Evolutionary conservation across 2,888 invertebrate species (phyloP), one percentile per base, ranked within the genome.

Genomic region (Apoderus coryli): DNA sequence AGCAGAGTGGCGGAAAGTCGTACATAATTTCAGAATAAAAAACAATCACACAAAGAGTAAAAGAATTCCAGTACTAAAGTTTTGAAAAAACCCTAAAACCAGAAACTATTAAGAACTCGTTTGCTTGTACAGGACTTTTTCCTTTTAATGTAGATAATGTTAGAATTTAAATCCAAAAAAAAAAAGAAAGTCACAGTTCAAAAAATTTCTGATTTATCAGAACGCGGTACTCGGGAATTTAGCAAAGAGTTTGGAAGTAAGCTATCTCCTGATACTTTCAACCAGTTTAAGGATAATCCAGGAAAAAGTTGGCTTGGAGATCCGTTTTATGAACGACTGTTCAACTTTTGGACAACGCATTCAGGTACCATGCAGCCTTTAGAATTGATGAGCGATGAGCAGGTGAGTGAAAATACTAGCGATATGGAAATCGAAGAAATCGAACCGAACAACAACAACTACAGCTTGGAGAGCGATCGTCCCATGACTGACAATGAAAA

Each of bases 321-420:
- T n/a, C 19, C 19, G n/a, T 19, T n/a, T 19, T 19, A 19, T 19
- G 19, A 19, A 19, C 19, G 19, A n/a, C 19, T 19, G 19, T 19
- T 19, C 19, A 19, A 19, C 19, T 19, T 19, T 19, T 19, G 19
- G 19, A 19, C 6, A 19, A 19, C 19, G 19, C 19, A 19, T 19
- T 19, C 19, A 19, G n/a, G 7, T 19, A 19, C 19, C 19, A 19
- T n/a, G n/a, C 19, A 19, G 6, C 19, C 19, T 19, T 6, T 7
- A n/a, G 19, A 19, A 19, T 19, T 19, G 19, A 19, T 6, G n/a
- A 19, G n/a, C 19, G 25, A 24, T 24, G 25, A 24, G 25, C 5
- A 6, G 25, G 6, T 24, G 10, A 24, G 25, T 24, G 25, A 24
- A 6, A 10, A 7, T 24, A 10, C 6, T 6, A 10, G 10, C 5